Evolutionary conservation across 2,113 vertebrate species (phyloP).

Genomic region (Pontoporia blainvillei): DNA sequence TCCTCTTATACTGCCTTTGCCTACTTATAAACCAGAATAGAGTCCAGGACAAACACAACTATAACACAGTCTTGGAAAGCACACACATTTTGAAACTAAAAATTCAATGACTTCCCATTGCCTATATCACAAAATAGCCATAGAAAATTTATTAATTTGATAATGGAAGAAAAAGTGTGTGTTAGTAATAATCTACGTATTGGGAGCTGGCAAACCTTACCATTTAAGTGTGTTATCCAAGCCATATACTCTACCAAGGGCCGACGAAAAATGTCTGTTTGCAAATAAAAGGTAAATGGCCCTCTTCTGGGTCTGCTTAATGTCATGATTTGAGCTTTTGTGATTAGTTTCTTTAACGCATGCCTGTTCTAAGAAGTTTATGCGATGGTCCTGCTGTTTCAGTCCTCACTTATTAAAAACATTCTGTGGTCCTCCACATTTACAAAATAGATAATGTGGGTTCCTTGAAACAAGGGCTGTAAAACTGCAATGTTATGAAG

Average conservation of each 20-base stretch:
- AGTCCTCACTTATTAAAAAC: neutral
- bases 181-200: neutral
- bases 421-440: neutral
- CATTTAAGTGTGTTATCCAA: neutral
- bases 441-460: neutral
- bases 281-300: neutral
- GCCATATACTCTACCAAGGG: neutral
- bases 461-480: neutral
- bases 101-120: neutral
- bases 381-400: neutral
- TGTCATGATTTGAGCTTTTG: conserved; percentile 2
- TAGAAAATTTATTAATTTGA: neutral
- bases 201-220: neutral
- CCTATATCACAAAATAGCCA: neutral
- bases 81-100: neutral
- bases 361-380: neutral
- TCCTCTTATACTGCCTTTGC: neutral
- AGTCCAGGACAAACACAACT: neutral
- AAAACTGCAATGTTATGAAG: conserved; percentile 25
- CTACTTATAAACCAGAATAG: neutral
- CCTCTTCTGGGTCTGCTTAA: conserved; percentile 7
- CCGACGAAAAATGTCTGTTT: neutral
- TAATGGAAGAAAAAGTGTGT: neutral
- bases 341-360: neutral
- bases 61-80: neutral